Conservation (phyloP, 2,888 invertebrate species). For the Brassicogethes aeneus region DNA sequence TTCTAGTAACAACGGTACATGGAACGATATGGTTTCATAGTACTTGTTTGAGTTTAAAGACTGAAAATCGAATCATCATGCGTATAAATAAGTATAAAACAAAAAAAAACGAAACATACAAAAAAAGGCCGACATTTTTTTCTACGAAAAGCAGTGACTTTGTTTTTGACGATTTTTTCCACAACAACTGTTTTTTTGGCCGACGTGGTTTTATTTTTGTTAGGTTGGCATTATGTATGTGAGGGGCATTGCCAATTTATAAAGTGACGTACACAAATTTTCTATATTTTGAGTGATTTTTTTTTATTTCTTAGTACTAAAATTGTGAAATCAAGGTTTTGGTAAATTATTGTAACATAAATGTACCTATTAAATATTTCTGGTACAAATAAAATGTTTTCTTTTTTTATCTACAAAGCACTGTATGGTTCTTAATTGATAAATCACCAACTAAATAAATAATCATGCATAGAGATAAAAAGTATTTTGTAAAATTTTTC, state of each 20-base stretch:
- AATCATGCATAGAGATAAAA: not conserved
- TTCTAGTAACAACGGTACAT: conserved; percentile 46
- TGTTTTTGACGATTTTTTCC: no score
- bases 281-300: not conserved
- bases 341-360: not conserved
- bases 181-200: no score
- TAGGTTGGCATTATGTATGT: not conserved
- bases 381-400: not conserved
- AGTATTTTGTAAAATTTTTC: not conserved
- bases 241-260: not conserved
- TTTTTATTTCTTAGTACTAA: not conserved
- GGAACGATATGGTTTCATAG: conserved; percentile 52
- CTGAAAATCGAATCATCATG: conserved; percentile 9
- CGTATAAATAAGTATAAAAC: not conserved
- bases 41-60: conserved; percentile 26
- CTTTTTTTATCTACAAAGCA: not conserved
- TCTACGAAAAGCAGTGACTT: no score
- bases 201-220: no score
- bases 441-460: not conserved
- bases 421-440: not conserved
- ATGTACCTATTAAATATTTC: not conserved
- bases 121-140: no score
- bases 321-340: no score
- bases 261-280: not conserved
- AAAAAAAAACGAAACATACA: no score